Percentiles rank a stretch among this genome's conserved stretches.
phyloP scores from a whole-genome alignment of 2,113 vertebrate species.

The Hippocampus barbouri region DNA sequence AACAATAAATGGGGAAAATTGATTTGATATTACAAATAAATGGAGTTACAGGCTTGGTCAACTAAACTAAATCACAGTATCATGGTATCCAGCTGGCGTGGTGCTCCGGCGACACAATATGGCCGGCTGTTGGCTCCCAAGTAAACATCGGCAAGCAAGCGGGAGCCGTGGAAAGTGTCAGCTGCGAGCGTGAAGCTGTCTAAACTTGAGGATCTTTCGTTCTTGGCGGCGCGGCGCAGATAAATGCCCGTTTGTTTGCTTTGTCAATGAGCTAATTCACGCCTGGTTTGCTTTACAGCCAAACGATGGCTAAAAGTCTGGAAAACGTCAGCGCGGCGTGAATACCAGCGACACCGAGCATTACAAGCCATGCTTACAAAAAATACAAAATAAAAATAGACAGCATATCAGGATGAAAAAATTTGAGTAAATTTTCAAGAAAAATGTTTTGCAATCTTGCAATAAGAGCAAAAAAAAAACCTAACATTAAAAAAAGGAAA shows the following conservation, averaged over 20 bases:
- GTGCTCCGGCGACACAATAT: slow-evolving; percentile 76
- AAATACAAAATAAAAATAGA: no score
- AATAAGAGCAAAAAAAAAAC: no score
- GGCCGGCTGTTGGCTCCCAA: slow-evolving; percentile 80
- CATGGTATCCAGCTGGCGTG: slow-evolving; percentile 29
- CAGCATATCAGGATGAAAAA: no score
- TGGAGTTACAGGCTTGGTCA: neutral
- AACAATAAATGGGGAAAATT: no score
- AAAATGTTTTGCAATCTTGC: no score
- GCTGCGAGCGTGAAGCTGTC: slow-evolving; percentile 64
- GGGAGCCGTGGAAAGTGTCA: slow-evolving; percentile 75
- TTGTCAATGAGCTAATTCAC: slow-evolving; percentile 74
- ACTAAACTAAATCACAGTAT: neutral
- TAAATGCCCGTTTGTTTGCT: slow-evolving; percentile 71
- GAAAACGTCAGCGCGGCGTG: slow-evolving; percentile 63
- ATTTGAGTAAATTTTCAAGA: no score
- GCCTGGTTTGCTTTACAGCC: slow-evolving; percentile 60
- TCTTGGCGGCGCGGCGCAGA: slow-evolving; percentile 62
- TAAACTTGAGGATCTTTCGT: slow-evolving; percentile 61
- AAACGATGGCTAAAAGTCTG: slow-evolving; percentile 66
- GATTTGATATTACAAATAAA: neutral
- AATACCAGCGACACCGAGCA: slow-evolving; percentile 42
- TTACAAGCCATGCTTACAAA: no score
- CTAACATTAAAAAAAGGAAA: no score
- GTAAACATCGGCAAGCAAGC: slow-evolving; percentile 53